Conservation (phyloP, 2,113 vertebrate genomes). For the Xenopus laevis region DNA sequence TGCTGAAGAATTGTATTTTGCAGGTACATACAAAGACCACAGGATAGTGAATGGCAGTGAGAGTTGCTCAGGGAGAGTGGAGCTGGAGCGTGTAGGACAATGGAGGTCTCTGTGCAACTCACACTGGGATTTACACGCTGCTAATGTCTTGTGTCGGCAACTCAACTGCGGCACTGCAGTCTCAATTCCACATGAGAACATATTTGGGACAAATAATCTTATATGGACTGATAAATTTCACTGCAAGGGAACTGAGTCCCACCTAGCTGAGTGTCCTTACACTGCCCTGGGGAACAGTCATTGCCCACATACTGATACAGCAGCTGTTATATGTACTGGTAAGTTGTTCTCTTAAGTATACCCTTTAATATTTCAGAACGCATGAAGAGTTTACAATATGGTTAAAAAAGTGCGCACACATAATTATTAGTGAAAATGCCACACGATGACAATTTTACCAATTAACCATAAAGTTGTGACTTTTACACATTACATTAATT, state of each 20-base stretch:
- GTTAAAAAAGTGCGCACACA: too few relatives aligned
- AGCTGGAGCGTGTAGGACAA: neutral
- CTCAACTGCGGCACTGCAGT: constrained; percentile 17
- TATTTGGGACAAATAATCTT: neutral
- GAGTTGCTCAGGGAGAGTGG: constrained; percentile 29
- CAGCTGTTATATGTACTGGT: constrained; percentile 20
- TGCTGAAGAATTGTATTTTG: neutral
- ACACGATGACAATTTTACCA: too few relatives aligned
- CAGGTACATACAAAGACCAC: constrained; percentile 20
- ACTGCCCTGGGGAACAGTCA: neutral
- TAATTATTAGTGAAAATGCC: too few relatives aligned
- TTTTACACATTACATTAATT: too few relatives aligned
- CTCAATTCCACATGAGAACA: neutral
- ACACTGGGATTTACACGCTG: constrained; percentile 18
- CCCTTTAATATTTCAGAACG: too few relatives aligned
- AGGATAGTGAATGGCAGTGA: constrained; percentile 10
- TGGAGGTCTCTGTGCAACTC: constrained; percentile 16
- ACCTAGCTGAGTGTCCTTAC: neutral
- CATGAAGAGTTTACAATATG: too few relatives aligned
- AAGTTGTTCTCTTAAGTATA: neutral
- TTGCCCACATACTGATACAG: neutral
- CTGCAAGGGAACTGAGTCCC: constrained; percentile 15
- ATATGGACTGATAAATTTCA: constrained; percentile 13
- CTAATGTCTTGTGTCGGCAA: constrained; percentile 31
- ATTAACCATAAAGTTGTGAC: too few relatives aligned